phyloP scores from a whole-genome alignment of 2,113 vertebrate species.

The Myotis lucifugus region DNA sequence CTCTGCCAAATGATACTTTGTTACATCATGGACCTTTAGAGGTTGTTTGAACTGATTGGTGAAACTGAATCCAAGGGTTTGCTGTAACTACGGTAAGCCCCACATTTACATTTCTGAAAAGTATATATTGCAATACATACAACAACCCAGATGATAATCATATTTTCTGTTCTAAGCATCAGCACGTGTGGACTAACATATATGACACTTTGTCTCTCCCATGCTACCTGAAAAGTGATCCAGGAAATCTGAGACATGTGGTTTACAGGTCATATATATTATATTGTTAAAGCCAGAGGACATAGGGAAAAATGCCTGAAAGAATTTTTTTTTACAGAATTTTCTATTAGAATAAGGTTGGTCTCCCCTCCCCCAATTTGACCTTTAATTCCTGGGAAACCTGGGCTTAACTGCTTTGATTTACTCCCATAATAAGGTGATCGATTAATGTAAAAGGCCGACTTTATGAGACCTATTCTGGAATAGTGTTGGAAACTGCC shows the following conservation, averaged over 20 bases:
- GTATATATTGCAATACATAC: background rate
- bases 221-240: background rate
- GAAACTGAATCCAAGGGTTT: background rate
- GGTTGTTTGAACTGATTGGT: background rate
- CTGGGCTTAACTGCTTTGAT: conserved; percentile 79
- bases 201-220: background rate
- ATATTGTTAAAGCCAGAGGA: conserved; percentile 33
- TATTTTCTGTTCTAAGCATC: background rate
- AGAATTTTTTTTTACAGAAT: conserved; percentile 57
- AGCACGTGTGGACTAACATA: background rate
- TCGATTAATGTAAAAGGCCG: conserved; percentile 80
- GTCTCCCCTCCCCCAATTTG: conserved; percentile 52
- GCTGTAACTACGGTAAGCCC: background rate
- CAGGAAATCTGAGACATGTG: background rate
- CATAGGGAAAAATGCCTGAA: conserved; percentile 10
- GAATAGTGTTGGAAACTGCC: conserved; percentile 58
- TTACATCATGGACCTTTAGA: background rate
- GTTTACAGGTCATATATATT: background rate
- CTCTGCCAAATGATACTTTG: background rate
- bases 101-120: background rate
- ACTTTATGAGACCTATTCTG: conserved; percentile 80
- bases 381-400: conserved; percentile 79
- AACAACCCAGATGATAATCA: background rate
- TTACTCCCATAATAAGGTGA: conserved; percentile 82
- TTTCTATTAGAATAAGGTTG: conserved; percentile 75